Percentiles rank a stretch among this genome's conserved stretches.
phyloP scores from a whole-genome alignment of 2,888 invertebrate species.

The Drepana falcataria region DNA sequence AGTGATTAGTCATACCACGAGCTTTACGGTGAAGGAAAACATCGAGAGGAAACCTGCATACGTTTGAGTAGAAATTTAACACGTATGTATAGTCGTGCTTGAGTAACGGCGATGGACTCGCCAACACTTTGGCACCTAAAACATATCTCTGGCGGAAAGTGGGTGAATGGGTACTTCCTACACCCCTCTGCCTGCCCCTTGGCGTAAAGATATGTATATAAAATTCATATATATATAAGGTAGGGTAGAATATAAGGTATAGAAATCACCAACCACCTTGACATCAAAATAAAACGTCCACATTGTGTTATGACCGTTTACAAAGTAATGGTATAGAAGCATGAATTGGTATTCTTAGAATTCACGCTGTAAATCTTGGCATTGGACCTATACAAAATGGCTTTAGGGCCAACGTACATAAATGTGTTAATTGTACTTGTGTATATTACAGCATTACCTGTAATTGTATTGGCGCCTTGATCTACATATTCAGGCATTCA shows the following conservation, averaged over 20 bases:
- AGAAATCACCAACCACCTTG: constrained; percentile 9
- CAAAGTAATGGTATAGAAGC: not conserved
- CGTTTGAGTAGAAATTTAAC: too few species aligned
- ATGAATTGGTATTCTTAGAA: not conserved
- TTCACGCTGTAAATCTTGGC: not conserved
- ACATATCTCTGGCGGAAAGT: too few species aligned
- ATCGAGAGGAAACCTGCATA: too few species aligned
- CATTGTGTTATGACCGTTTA: constrained; percentile 4
- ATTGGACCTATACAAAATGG: not conserved
- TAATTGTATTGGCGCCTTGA: constrained; percentile 33
- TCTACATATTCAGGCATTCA: constrained; percentile 28
- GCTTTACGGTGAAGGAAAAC: too few species aligned
- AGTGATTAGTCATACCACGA: too few species aligned
- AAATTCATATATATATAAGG: too few species aligned
- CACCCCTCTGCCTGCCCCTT: too few species aligned
- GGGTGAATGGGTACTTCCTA: too few species aligned
- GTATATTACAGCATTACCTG: constrained; percentile 1
- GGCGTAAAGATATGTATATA: too few species aligned
- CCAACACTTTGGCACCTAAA: too few species aligned
- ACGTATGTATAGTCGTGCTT: too few species aligned
- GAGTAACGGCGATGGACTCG: too few species aligned
- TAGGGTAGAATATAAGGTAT: not conserved
- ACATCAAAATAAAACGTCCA: constrained; percentile 14
- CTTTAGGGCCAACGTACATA: not conserved
- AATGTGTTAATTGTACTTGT: constrained; percentile 4